Evolutionary conservation across 30 jellyfish, hydroid and myxozoan genomes (phyloP), one percentile per base, ranked within the genome.

Genomic region (Aurelia aurita): DNA sequence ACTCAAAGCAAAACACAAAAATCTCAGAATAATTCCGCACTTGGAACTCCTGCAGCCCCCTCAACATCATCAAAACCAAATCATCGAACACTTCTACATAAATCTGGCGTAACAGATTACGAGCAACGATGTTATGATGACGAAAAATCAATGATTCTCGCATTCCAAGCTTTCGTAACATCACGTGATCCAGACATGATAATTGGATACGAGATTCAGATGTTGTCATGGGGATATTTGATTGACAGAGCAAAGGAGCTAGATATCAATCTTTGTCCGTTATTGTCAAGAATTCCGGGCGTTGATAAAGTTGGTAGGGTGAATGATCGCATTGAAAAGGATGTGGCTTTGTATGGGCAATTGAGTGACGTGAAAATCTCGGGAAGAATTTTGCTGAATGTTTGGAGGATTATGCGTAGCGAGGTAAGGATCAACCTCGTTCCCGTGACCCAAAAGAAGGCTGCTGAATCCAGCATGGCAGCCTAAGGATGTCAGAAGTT

Each of bases 191-290:
- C 99, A 2, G 99, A 95, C 35, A 95, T 95, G 43, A 20, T 95
- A 27, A 11, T 86, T 45, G 98, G 99, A 65, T 95, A 90, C 82
- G 99, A 95, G 87, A 91, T 95, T 45, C 96, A 95, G 58, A 90
- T 90, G 98, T 49, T 84, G 86, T 95, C 99, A 19, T 86, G 97
- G 97, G 98, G 98, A 23, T 95, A 95, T 79, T 63, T 95, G 83
- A 86, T 90, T 44, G 97, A 95, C 58, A 84, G 99, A 23, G 99
- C 96, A 22, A 97, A 78, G 21, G 77, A 70, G 21, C 72, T 94
- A 27, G 96, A 94, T 54, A 43, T 88, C 71, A 84, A 88, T 74
- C 87, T 94, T 62, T 64, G 91, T 21, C 96, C 93, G 44, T 65
- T 68, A 49, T 49, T 94, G 59, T 94, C 99, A 44, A 72, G 99